Conservation (phyloP, 2,888 invertebrate genomes). For the Drosophila barbarae region DNA sequence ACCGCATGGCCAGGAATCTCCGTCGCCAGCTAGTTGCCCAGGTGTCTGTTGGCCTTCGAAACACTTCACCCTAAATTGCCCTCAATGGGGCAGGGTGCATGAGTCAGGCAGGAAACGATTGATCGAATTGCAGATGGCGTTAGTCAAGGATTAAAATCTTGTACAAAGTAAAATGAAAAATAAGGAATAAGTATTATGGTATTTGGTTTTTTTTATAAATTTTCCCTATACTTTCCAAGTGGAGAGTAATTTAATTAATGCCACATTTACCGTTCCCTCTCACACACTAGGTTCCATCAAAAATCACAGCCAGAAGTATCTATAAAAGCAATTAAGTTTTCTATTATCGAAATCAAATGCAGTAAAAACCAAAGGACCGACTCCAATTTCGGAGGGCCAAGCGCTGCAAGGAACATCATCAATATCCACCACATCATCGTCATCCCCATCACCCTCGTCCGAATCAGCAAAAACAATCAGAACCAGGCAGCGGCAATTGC, state of each 20-base stretch:
- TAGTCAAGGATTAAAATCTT: not conserved
- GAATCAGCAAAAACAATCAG: constrained; percentile 71
- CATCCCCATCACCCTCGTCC: constrained; percentile 24
- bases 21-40: constrained; percentile 15
- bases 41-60: constrained; percentile 27
- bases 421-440: constrained; percentile 24
- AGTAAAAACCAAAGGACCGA: constrained; percentile 41
- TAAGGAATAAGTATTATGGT: not conserved
- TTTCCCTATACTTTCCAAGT: not conserved
- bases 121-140: not conserved
- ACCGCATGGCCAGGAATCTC: constrained; percentile 29
- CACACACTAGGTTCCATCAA: constrained; percentile 21
- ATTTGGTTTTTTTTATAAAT: not conserved
- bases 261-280: not conserved
- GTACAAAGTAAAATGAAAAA: not conserved
- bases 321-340: constrained; percentile 73
- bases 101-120: not conserved
- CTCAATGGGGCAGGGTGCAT: not conserved
- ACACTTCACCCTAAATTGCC: constrained; percentile 27
- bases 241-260: not conserved
- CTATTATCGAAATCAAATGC: constrained; percentile 67
- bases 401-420: constrained; percentile 23
- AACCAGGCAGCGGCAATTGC: constrained; percentile 60
- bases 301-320: constrained; percentile 57
- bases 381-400: constrained; percentile 14